These are phyloP conservation scores for Xiphophorus maculatus DNA, from an alignment of 2,113 vertebrate species.

Conservation along the genomic window DNA sequence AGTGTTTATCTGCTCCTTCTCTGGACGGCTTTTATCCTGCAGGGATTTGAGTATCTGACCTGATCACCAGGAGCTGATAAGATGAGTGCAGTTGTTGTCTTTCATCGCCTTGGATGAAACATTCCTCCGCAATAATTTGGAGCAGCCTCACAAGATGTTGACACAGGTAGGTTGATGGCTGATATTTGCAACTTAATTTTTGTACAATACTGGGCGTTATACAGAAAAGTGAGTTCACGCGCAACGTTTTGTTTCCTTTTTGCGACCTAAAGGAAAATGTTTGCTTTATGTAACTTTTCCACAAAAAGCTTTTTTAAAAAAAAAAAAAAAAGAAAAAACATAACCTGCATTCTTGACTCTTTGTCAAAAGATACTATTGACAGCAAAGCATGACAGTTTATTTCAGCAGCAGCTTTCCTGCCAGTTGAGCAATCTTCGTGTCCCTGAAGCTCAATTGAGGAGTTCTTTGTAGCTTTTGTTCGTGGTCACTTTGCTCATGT, in stretches of 20 bases:
- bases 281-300: not conserved
- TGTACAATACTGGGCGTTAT: not conserved
- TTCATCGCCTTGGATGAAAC: slow-evolving; percentile 89
- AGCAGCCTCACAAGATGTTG: slow-evolving; percentile 55
- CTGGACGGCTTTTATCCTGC: slow-evolving; percentile 44
- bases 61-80: slow-evolving; percentile 85
- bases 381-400: not conserved
- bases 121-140: slow-evolving; percentile 87
- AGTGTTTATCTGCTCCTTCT: not conserved
- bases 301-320: not conserved
- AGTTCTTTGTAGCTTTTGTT: slow-evolving; percentile 44
- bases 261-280: too few species aligned
- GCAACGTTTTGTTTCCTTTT: not conserved
- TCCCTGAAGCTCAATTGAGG: slow-evolving; percentile 10
- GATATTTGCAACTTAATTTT: slow-evolving; percentile 8
- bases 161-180: slow-evolving; percentile 37
- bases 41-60: slow-evolving; percentile 72
- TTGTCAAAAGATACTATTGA: slow-evolving; percentile 4
- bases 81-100: slow-evolving; percentile 83
- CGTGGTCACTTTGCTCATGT: slow-evolving; percentile 17
- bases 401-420: slow-evolving; percentile 32
- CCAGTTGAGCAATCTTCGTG: slow-evolving; percentile 25
- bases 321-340: too few species aligned
- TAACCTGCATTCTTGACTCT: not conserved
- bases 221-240: too few species aligned